Evolutionary conservation across 2,797 vertebrate genomes (phyloP).

Genomic region (Gymnodraco acuticeps): DNA sequence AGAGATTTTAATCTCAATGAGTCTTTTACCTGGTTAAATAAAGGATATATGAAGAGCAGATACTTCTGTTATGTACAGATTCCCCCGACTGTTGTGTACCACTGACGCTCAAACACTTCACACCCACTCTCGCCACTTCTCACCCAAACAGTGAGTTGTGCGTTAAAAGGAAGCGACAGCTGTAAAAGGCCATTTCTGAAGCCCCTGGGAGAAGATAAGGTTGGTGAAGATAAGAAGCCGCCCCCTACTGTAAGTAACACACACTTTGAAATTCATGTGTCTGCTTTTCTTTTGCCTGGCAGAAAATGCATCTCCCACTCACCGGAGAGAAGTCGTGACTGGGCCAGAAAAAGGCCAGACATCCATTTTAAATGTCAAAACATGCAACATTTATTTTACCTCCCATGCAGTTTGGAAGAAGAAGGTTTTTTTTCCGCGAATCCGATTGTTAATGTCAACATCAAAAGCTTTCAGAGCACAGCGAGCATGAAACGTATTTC

Average conservation of each 20-base stretch:
- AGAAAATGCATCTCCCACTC: constrained; percentile 4
- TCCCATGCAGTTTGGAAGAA: not conserved
- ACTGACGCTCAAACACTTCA: constrained; percentile 29
- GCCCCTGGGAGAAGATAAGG: constrained; percentile 36
- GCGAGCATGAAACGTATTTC: constrained; percentile 16
- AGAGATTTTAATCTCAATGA: too few species aligned
- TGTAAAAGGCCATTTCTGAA: constrained; percentile 60
- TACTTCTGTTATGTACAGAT: not conserved
- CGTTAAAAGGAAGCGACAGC: constrained; percentile 58
- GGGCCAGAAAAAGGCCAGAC: not conserved
- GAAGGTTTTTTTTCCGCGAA: not conserved
- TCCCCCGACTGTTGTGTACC: constrained; percentile 1
- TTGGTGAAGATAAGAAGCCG: constrained; percentile 34
- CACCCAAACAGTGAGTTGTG: constrained; percentile 18
- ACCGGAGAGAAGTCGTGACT: constrained; percentile 12
- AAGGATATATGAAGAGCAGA: not conserved
- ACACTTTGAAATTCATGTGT: constrained; percentile 32
- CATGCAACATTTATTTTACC: constrained; percentile 8
- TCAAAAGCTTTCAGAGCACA: constrained; percentile 6
- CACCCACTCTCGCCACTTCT: constrained; percentile 49
- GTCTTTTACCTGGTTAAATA: too few species aligned
- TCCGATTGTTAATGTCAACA: constrained; percentile 11
- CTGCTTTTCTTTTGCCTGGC: not conserved
- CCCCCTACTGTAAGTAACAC: constrained; percentile 18
- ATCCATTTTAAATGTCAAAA: constrained; percentile 18